Base-by-base conservation (phyloP, 2,888 invertebrate genomes). In the Magallana nippona region DNA sequence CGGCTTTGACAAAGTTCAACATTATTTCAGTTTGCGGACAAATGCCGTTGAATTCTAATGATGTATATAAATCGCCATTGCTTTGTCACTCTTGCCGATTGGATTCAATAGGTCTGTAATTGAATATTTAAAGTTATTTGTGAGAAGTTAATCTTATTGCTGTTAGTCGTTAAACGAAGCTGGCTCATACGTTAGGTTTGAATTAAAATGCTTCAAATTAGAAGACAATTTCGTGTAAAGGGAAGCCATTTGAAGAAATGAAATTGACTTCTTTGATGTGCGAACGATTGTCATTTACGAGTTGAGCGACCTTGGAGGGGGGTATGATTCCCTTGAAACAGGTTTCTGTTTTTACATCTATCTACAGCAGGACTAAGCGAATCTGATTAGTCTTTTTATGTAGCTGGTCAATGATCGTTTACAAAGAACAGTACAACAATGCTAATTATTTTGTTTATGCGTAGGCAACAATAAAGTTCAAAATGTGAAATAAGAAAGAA, bases 241-340 rank as follows among this genome's bases (percentile, higher is more conserved):
- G 15, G 71, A 71, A 71, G 71, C 71, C 71, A 27, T 71, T 13
- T 71, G 71, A 71, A 27, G 71, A 71, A 71, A 71, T 71, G 32
- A 71, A 62, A 71, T 71, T 71, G 71, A 71, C 71, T 71, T 71
- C 71, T 71, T 71, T 71, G 71, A 71, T 71, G 71, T 71, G 27
- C 71, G 71, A 32, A 71, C 22, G 27, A 71, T 71, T 71, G 71
- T 27, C 71, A 27, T 71, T 71, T 71, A 71, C 71, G 71, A 71
- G 71, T 27, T 71, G 22, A 71, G 71, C 27, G 71, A 27, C 71
- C 71, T 71, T 71, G 71, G 27, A 71, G 13, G 15, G 22, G 71
- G 27, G 27, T 71, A 27, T 8, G 13, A 27, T 15, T 22, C 27
- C 27, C 13, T 13, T 13, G 27, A 71, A 71, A 15, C 71, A 71